A percentile compares a stretch with the other conserved stretches of the same genome.
These are phyloP conservation scores for Autographa pulchrina DNA, from an alignment of 2,888 invertebrate genomes.

Conservation along the genomic window DNA sequence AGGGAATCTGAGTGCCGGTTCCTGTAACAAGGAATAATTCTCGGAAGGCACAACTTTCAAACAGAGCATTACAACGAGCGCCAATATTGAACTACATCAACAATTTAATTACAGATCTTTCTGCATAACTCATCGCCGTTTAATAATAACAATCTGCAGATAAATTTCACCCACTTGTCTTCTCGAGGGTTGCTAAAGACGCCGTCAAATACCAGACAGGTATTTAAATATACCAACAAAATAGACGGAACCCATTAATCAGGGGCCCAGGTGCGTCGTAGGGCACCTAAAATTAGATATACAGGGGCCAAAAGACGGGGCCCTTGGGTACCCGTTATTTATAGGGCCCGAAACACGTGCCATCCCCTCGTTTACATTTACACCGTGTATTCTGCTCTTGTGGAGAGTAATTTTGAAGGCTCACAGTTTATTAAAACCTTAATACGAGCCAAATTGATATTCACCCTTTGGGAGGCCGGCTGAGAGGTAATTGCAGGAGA, in stretches of 20 bases:
- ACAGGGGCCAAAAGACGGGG: constrained; percentile 59
- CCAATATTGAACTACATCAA: constrained; percentile 8
- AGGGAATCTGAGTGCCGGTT: no score
- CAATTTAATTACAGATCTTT: neutral
- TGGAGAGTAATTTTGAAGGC: constrained; percentile 63
- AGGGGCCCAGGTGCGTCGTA: constrained; percentile 67
- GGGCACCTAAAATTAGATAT: constrained; percentile 70
- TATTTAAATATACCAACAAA: constrained; percentile 61
- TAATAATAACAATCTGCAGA: constrained; percentile 41
- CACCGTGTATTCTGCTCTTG: constrained; percentile 55
- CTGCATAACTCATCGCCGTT: constrained; percentile 31
- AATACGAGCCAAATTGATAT: constrained; percentile 65
- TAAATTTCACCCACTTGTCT: constrained; percentile 47
- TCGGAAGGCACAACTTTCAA: neutral
- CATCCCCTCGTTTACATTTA: constrained; percentile 56
- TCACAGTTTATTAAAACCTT: constrained; percentile 67
- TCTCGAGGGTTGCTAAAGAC: constrained; percentile 46
- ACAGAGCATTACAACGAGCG: constrained; percentile 1
- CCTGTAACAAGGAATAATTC: neutral
- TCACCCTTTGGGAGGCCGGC: constrained; percentile 49
- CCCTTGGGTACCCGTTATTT: constrained; percentile 60
- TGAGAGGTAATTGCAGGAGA: constrained; percentile 42
- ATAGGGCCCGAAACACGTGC: constrained; percentile 47
- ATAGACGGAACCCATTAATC: constrained; percentile 66
- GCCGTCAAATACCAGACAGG: constrained; percentile 55